Evolutionary conservation across 2,113 vertebrate species (phyloP), one percentile per base, ranked within the genome.

Genomic region (Willisornis vidua): DNA sequence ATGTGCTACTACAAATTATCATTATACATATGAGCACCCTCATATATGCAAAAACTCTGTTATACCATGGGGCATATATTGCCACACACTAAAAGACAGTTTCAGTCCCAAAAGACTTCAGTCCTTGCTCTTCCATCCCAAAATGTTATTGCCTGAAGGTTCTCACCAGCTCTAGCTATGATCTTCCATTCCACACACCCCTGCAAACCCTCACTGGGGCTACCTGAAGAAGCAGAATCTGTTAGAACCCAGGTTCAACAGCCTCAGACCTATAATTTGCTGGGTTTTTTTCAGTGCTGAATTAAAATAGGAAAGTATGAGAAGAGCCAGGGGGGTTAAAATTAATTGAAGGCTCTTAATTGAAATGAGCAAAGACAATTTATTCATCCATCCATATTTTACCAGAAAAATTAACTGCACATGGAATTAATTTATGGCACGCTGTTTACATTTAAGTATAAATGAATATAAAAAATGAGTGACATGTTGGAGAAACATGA

Each of bases 381-480:
- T 62, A 75, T 58, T 87, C 26, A 61, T 68, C 92, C 84, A 82
- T 93, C 59, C 41, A 33, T 74, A 71, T 85, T 94, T 85, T 90
- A 61, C 55, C 63, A 89, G 67, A 58, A 93, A 90, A 89, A 68
- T 78, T 93, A 85, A 45, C 59, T 75, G 52, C n/a, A 75, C 67
- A 7, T 43, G 22, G 49, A 80, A 93, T 83, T 94, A 87, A 96
- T 96, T 92, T 94, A 89, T 90, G 62, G 55, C 22, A 70, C n/a
- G 81, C 71, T 94, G 67, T 91, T 96, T 96, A 79, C 29, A 75
- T 49, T 59, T 70, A 91, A 49, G 33, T 77, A 75, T 87, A 86
- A 94, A 87, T 77, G 7, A 96, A 76, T 82, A 73, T 55, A 45
- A 89, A 95, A 91, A 96, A 62, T 86, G 55, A 93, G 28, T 89